A percentile compares a stretch with the other conserved stretches of the same genome.
Conservation (phyloP, 2,113 vertebrate genomes). For the Myodes glareolus region DNA sequence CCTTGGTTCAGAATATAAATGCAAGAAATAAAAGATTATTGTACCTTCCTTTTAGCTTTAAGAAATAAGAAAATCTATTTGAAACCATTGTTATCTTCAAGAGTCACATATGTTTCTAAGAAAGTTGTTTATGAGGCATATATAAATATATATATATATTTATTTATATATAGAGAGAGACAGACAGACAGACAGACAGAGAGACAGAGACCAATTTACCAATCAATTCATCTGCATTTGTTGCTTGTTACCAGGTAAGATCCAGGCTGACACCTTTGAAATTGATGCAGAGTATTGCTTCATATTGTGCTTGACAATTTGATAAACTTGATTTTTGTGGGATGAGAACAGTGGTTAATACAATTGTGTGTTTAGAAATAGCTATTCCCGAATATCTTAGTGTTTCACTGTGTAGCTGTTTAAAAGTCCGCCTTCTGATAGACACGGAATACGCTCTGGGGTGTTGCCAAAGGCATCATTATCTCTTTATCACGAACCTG, state of each 20-base stretch:
- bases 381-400: slow-evolving; percentile 82
- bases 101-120: slow-evolving; percentile 86
- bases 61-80: slow-evolving; percentile 81
- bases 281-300: slow-evolving; percentile 78
- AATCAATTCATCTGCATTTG: slow-evolving; percentile 89
- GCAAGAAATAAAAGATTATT: slow-evolving; percentile 74
- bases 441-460: slow-evolving; percentile 71
- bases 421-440: slow-evolving; percentile 70
- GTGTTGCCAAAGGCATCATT: slow-evolving; percentile 3
- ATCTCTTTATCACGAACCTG: slow-evolving; percentile 17
- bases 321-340: slow-evolving; percentile 81
- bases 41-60: slow-evolving; percentile 76
- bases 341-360: slow-evolving; percentile 75
- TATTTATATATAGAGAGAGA: not conserved
- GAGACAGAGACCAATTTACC: no score
- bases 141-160: slow-evolving; percentile 76
- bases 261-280: slow-evolving; percentile 83
- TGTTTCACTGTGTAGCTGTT: slow-evolving; percentile 82
- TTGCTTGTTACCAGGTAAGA: slow-evolving; percentile 84
- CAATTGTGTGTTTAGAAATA: slow-evolving; percentile 77
- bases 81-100: slow-evolving; percentile 83
- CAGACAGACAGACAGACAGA: no score
- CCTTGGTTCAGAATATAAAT: slow-evolving; percentile 49
- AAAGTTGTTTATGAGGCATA: slow-evolving; percentile 86
- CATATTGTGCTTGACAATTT: slow-evolving; percentile 86